Evolutionary conservation across 2,888 invertebrate species (phyloP).

Genomic region (Noctua janthe): DNA sequence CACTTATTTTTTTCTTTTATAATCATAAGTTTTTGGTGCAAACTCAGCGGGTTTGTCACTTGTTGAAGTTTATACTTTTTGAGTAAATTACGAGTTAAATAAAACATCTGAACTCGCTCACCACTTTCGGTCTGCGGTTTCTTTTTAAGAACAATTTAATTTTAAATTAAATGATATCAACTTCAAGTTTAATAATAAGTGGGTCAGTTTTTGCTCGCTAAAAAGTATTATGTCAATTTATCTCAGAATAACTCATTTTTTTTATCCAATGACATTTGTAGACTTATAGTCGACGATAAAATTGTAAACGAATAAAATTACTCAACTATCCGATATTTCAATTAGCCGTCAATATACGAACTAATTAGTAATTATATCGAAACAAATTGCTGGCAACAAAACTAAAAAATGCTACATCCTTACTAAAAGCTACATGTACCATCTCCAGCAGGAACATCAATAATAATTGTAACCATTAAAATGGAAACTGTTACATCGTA

Average conservation of each 20-base stretch:
- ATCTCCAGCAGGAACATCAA: constrained; percentile 45
- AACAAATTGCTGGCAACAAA: constrained; percentile 46
- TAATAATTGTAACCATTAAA: constrained; percentile 68
- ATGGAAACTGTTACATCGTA: constrained; percentile 66
- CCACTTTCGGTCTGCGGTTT: background rate
- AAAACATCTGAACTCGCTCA: constrained; percentile 24
- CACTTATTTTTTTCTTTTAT: constrained; percentile 32
- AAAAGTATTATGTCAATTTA: constrained; percentile 6
- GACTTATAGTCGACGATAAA: constrained; percentile 37
- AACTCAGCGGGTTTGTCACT: constrained; percentile 54
- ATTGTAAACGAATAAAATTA: constrained; percentile 29
- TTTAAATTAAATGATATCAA: background rate
- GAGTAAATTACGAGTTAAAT: constrained; percentile 35
- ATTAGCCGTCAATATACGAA: constrained; percentile 49
- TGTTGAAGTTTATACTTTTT: constrained; percentile 33
- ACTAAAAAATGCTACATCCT: constrained; percentile 32
- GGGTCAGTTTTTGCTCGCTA: background rate
- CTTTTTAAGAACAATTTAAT: constrained; percentile 15
- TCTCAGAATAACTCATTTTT: background rate
- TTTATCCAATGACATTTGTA: constrained; percentile 25
- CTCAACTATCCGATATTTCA: constrained; percentile 46
- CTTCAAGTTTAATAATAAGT: constrained; percentile 10
- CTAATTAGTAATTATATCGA: constrained; percentile 55
- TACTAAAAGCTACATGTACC: constrained; percentile 52
- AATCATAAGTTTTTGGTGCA: constrained; percentile 27